phyloP scores from a whole-genome alignment of 2,797 vertebrate genomes.

The Eidolon dupreanum region DNA sequence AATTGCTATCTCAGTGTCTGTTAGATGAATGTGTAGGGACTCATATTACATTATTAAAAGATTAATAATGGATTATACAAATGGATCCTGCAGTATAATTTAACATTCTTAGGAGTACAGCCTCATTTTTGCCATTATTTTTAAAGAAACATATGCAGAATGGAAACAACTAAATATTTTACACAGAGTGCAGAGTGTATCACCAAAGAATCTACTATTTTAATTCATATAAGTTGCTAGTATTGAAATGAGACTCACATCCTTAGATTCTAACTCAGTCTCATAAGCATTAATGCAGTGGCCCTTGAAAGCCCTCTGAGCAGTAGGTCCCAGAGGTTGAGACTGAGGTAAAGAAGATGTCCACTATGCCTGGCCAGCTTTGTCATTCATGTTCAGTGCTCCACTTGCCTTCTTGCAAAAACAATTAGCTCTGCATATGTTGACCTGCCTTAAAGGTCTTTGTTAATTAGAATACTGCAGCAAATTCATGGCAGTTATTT shows the following conservation, averaged over 20 bases:
- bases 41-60: conserved; percentile 19
- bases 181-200: not conserved
- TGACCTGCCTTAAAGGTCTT: not conserved
- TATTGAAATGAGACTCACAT: not conserved
- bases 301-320: not conserved
- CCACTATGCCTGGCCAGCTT: not conserved
- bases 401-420: not conserved
- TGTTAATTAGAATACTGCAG: not conserved
- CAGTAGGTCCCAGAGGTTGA: not conserved
- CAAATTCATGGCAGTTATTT: not conserved
- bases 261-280: not conserved
- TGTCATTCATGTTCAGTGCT: not conserved
- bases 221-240: not conserved
- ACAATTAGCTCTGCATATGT: not conserved
- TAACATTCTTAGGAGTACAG: not conserved
- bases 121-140: not conserved
- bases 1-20: not conserved
- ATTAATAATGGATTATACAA: conserved; percentile 13
- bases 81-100: not conserved
- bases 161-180: conserved; percentile 39
- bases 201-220: conserved; percentile 18
- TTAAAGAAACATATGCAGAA: not conserved
- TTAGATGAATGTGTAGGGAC: conserved; percentile 17
- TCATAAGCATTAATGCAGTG: not conserved
- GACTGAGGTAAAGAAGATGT: too few relatives aligned